These are phyloP conservation scores for Helicoverpa armigera DNA, from an alignment of 1,140 invertebrate species.

Conservation along the genomic window DNA sequence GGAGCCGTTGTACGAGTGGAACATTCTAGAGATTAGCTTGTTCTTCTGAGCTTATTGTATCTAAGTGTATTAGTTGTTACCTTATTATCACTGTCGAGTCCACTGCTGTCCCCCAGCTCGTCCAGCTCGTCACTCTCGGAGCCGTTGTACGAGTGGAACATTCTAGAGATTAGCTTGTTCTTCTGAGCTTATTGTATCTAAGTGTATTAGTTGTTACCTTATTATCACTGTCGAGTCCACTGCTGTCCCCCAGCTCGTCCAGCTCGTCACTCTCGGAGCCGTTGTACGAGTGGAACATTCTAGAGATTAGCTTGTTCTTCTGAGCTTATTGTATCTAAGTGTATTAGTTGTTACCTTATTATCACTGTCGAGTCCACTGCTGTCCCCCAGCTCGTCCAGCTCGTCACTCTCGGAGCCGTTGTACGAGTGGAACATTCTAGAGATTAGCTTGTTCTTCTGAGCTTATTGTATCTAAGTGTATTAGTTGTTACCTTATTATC, in stretches of 20 bases:
- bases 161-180: conserved; percentile 86
- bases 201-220: neutral
- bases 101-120: conserved; percentile 79
- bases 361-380: conserved; percentile 82
- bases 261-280: conserved; percentile 83
- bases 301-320: too few species aligned
- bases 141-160: conserved; percentile 78
- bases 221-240: neutral
- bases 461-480: conserved; percentile 83
- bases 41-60: too few species aligned
- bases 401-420: conserved; percentile 85
- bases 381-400: conserved; percentile 78
- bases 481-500: neutral
- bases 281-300: too few species aligned
- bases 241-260: conserved; percentile 55
- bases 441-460: conserved; percentile 88
- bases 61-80: conserved; percentile 52
- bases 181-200: conserved; percentile 89
- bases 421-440: conserved; percentile 77
- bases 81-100: conserved; percentile 82
- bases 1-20: conserved; percentile 50
- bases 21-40: too few species aligned
- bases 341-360: conserved; percentile 71
- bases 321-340: neutral
- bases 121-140: conserved; percentile 85